phyloP scores from a whole-genome alignment of 2,113 vertebrate genomes.

The Pollimyrus isidori region DNA sequence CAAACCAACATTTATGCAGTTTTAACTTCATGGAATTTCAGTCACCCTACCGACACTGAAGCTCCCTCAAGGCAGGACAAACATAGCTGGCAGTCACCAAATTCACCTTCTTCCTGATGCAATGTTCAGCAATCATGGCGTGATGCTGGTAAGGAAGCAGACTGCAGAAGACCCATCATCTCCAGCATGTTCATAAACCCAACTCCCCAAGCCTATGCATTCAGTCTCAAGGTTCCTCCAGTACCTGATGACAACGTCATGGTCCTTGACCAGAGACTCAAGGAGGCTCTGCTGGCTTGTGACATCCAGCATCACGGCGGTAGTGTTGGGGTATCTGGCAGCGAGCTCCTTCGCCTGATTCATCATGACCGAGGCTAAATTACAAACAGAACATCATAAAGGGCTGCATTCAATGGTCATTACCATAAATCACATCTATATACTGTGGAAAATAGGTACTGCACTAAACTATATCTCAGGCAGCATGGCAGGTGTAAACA shows the following conservation, averaged over 20 bases:
- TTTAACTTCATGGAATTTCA: neutral
- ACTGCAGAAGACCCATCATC: conserved; percentile 46
- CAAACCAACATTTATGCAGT: neutral
- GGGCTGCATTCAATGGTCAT: neutral
- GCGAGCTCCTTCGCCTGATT: conserved; percentile 74
- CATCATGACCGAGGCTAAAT: conserved; percentile 70
- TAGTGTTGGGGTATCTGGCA: conserved; percentile 68
- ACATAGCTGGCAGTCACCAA: conserved; percentile 91
- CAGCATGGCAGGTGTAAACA: neutral
- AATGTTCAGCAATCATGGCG: conserved; percentile 79
- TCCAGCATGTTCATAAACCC: neutral
- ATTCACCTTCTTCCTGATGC: conserved; percentile 82
- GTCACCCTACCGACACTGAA: conserved; percentile 71
- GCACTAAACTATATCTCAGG: neutral
- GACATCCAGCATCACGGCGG: conserved; percentile 68
- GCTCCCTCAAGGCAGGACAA: conserved; percentile 79
- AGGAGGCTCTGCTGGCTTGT: conserved; percentile 69
- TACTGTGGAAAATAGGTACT: neutral
- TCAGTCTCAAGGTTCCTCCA: conserved; percentile 40
- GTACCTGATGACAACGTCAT: conserved; percentile 88
- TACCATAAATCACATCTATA: neutral
- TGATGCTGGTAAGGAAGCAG: conserved; percentile 79
- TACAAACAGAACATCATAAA: conserved; percentile 13
- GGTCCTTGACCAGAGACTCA: conserved; percentile 73
- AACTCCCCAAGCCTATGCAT: neutral